phyloP scores from a whole-genome alignment of 2,888 invertebrate species.

The Leucophenga maculata region DNA sequence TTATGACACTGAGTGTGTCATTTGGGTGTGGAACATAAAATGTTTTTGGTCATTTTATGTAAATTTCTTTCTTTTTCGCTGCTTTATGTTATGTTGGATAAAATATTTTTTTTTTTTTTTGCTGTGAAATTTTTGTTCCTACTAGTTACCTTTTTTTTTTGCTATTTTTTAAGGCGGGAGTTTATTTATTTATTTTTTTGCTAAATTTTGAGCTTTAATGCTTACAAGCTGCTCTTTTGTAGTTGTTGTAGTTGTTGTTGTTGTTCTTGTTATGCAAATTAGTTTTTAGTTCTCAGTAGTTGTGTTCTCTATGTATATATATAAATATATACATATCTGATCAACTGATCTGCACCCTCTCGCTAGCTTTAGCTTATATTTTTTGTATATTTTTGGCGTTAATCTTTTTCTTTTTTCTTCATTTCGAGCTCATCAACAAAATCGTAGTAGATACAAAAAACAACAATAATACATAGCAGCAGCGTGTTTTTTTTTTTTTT shows the following conservation, averaged over 20 bases:
- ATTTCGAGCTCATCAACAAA: conserved; percentile 36
- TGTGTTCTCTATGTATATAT: no score
- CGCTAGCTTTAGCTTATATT: conserved; percentile 19
- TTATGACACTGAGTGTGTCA: conserved; percentile 48
- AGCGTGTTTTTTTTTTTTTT: conserved; percentile 14
- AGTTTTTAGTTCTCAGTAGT: background rate
- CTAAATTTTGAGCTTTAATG: conserved; percentile 1
- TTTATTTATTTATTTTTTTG: conserved; percentile 16
- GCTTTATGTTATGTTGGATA: conserved; percentile 57
- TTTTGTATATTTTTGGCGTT: conserved; percentile 16
- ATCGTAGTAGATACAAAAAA: conserved; percentile 23
- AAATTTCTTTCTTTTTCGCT: conserved; percentile 42
- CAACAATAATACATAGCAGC: conserved; percentile 26
- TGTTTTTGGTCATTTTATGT: conserved; percentile 45
- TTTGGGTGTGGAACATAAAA: conserved; percentile 37
- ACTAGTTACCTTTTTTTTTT: conserved; percentile 14
- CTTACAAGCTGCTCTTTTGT: conserved; percentile 6
- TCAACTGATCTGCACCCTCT: no score
- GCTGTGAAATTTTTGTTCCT: conserved; percentile 43
- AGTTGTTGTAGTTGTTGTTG: conserved; percentile 39
- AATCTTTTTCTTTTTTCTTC: conserved; percentile 46
- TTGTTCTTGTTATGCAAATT: conserved; percentile 9
- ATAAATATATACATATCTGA: no score
- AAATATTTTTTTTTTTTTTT: no score
- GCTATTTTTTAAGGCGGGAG: background rate